phyloP scores from a whole-genome alignment of 2,888 invertebrate species.

The Eudemis profundana region DNA sequence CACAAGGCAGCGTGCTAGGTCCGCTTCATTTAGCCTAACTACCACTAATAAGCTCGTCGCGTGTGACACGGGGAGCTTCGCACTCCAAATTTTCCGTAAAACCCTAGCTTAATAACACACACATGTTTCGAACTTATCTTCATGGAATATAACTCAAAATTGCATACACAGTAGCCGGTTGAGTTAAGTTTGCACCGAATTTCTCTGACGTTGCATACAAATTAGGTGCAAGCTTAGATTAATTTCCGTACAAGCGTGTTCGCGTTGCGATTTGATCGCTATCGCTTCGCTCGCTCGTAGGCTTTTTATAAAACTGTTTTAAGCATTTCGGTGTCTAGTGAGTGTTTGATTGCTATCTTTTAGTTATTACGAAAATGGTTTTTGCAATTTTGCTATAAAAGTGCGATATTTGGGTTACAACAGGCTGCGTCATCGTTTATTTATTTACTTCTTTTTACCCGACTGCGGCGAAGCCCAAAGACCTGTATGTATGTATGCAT shows the following conservation, averaged over 20 bases:
- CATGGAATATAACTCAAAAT: slow-evolving; percentile 70
- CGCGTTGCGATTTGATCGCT: slow-evolving; percentile 8
- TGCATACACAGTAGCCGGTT: neutral
- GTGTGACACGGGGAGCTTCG: slow-evolving; percentile 66
- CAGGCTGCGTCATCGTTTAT: no score
- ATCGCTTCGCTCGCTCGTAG: slow-evolving; percentile 30
- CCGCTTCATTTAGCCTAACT: slow-evolving; percentile 33
- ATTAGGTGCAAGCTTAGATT: neutral
- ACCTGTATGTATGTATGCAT: no score
- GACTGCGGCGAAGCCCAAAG: no score
- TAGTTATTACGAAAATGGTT: neutral
- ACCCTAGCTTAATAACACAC: slow-evolving; percentile 47
- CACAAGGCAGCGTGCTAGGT: slow-evolving; percentile 20
- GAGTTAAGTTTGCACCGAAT: neutral
- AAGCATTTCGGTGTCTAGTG: slow-evolving; percentile 8
- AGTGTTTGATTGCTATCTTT: slow-evolving; percentile 20
- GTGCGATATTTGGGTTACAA: neutral
- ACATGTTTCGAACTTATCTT: slow-evolving; percentile 52
- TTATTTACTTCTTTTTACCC: no score
- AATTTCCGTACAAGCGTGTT: slow-evolving; percentile 1
- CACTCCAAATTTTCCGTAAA: slow-evolving; percentile 78
- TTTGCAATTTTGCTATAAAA: slow-evolving; percentile 7
- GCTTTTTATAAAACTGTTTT: slow-evolving; percentile 16
- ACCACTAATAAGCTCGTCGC: slow-evolving; percentile 50
- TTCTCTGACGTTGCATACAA: neutral